Evolutionary conservation across 2,113 vertebrate species (phyloP), one percentile per base, ranked within the genome.

Genomic region (Morphnarchus princeps): DNA sequence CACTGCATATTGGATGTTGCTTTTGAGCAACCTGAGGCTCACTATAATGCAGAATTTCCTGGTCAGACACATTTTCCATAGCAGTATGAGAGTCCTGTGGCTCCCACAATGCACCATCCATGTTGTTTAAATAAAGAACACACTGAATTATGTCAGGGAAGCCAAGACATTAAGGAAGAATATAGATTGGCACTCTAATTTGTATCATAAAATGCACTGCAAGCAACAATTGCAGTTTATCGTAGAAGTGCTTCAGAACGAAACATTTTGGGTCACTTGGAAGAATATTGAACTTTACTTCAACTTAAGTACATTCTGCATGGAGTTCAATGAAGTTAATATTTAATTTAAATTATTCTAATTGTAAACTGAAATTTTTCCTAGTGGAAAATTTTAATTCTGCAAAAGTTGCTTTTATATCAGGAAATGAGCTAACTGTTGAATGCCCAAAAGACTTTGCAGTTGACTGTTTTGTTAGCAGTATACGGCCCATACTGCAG

Each of bases 61-160:
- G 28, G 40, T 34, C 47, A 87, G 38, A 28, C 5, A 20, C 32
- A 34, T 62, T 80, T 90, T 86, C 21, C 28, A 28, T 22, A 43
- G 40, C 1, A 2, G 34, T 34, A 0, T 43, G 45, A 54, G 65
- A n/a, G 29, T 52, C 28, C 45, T 12, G 3, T 73, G 58, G 6
- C 66, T 71, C n/a, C 22, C 12, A 69, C 36, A 52, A 45, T 40
- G 38, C 52, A 69, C 9, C 6, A 24, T 31, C 40, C 2, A 5
- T 42, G 16, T 31, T 74, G 29, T 58, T 61, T 3, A 76, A 92
- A 57, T 36, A 54, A 93, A 80, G 10, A 86, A 42, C 31, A 36
- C 16, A 34, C 9, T 42, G 61, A 88, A 14, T 73, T 77, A 6
- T 52, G 22, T 13, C 16, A 42, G 45, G 62, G 31, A 69, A 88